phyloP scores from a whole-genome alignment of 2,113 vertebrate species.

The Aleadryas rufinucha region DNA sequence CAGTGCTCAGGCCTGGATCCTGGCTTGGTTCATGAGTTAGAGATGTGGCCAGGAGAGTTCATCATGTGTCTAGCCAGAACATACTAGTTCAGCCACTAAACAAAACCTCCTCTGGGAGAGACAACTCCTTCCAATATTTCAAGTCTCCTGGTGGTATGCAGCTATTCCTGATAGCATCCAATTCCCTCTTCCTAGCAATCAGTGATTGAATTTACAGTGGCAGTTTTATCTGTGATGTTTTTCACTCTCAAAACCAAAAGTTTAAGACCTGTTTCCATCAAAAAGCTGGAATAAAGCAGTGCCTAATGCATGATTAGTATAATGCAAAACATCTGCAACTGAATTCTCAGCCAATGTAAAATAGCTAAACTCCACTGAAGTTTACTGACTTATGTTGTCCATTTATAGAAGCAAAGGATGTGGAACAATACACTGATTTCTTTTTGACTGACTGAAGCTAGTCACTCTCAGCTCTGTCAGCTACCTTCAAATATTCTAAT shows the following conservation, averaged over 20 bases:
- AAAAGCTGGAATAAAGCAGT: not conserved
- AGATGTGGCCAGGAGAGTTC: not conserved
- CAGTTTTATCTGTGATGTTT: not conserved
- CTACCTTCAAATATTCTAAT: slow-evolving; percentile 46
- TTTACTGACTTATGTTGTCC: not conserved
- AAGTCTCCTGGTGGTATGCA: not conserved
- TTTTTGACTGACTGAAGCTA: slow-evolving; percentile 4
- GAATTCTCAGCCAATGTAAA: not conserved
- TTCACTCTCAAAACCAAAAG: not conserved
- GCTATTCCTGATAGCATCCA: not conserved
- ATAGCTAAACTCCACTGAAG: not conserved
- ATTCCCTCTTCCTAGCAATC: not conserved
- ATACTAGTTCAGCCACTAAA: not conserved
- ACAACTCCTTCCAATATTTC: not conserved
- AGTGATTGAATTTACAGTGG: not conserved
- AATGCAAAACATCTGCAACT: not conserved
- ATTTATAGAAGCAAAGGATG: slow-evolving; percentile 4
- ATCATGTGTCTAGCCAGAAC: not conserved
- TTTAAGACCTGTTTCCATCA: not conserved
- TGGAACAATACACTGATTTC: not conserved
- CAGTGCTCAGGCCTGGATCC: not conserved
- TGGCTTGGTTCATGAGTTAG: not conserved
- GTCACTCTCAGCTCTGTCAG: slow-evolving; percentile 3
- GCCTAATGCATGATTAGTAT: not conserved
- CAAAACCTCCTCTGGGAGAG: not conserved